A percentile compares a stretch with the other conserved stretches of the same genome.
Evolutionary conservation across 64 coral and sea anemone genomes (phyloP).

Genomic region (Dendrophyllia cribrosa): DNA sequence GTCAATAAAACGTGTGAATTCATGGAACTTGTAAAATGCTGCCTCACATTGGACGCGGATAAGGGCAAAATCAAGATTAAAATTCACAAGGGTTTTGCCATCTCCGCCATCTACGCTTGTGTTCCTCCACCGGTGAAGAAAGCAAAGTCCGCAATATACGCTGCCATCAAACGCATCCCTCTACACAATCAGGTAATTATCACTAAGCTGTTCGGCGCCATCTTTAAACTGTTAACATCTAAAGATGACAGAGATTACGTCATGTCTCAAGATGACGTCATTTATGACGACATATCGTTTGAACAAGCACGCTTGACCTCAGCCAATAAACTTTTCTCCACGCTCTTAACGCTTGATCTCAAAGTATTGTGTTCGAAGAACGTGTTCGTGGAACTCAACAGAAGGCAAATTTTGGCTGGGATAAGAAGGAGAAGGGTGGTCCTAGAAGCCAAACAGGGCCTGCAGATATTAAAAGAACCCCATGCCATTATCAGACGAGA

Average conservation of each 20-base stretch:
- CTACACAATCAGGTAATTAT: background rate
- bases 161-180: background rate
- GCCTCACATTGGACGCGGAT: background rate
- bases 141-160: background rate
- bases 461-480: constrained; percentile 35
- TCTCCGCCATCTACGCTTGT: background rate
- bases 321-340: background rate
- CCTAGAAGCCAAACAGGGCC: background rate
- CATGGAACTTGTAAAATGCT: constrained; percentile 15
- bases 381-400: constrained; percentile 12
- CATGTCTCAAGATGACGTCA: background rate
- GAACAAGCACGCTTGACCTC: background rate
- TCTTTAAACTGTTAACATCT: background rate
- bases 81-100: background rate
- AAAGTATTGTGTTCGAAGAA: background rate
- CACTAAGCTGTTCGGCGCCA: background rate
- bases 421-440: constrained; percentile 7
- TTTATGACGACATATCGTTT: background rate
- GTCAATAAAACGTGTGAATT: background rate
- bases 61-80: constrained; percentile 29
- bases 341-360: constrained; percentile 2
- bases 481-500: constrained; percentile 7
- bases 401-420: background rate
- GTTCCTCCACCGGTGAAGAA: constrained; percentile 2
- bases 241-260: background rate